Evolutionary conservation across 2,113 vertebrate species (phyloP), one percentile per base, ranked within the genome.

Genomic region (Brienomyrus brachyistius): DNA sequence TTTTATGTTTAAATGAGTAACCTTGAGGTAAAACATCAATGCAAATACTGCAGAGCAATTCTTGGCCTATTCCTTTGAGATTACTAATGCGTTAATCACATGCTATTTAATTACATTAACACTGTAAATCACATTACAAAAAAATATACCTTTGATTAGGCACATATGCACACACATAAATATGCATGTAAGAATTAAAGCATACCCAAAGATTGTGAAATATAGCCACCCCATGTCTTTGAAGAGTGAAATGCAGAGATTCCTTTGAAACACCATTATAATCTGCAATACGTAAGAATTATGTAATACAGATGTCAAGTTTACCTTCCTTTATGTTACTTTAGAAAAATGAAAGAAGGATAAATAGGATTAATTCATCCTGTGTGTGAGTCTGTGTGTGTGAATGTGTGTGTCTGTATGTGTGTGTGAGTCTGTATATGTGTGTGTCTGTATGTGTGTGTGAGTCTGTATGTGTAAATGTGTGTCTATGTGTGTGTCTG

Each of bases 21-120:
- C 48, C 62, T 83, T 13, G 48, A 89, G 40, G 21, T 27, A n/a
- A 83, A 83, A 21, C 21, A 83, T 56, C 54, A 48, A 35, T 88
- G 54, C 80, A 89, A 54, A 89, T 23, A 43, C 11, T 59, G 70
- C 87, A 19, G 85, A 56, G n/a, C 85, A 54, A 54, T 87, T 56
- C n/a, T 15, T n/a, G n/a, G 85, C 50, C 8, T 21, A 87, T 87
- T 56, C n/a, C 85, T 86, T 1, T 40, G 50, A 87, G 27, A 56
- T 27, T 40, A 35, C 51, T 51, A 87, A 87, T 35, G 87, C 21
- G 2, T 47, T 88, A 88, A 66, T 88, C 35, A 43, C 87, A 66
- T 62, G 52, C 31, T 66, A 23, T 8, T 47, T 27, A 66, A 47
- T 88, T 88, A 88, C 40, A 45, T 88, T 88, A 66, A 66, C 43